Evolutionary conservation across 2,888 invertebrate species (phyloP), one percentile per base, ranked within the genome.

Genomic region (Antheraea yamamai): DNA sequence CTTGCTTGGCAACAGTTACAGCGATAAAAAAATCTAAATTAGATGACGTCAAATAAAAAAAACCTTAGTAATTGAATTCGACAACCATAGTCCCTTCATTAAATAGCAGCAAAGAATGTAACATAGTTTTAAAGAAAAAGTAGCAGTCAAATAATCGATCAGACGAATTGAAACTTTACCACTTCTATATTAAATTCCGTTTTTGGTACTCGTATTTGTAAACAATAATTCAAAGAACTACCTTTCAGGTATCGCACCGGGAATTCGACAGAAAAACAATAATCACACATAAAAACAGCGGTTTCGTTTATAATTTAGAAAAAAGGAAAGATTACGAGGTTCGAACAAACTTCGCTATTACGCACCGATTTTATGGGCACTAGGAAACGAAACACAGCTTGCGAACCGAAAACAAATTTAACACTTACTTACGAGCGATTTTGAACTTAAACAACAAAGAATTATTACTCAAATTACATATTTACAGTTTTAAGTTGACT

Each of bases 331-430:
- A 91, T 92, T 91, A 92, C 87, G 89, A 81, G 86, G 86, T 89
- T 90, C 85, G 89, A 87, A 85, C 89, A 85, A 90, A 90, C 90
- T 90, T 91, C 79, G 85, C 78, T 89, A 89, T 91, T 89, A 88
- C 87, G 85, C 85, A 87, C 86, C 79, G 89, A 91, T 92, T 91
- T 89, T 93, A 92, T 92, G 90, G 86, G 83, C 83, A 80, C 85
- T 88, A 86, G 81, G 85, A 87, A 87, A 86, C 87, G 86, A 70
- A 70, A 39, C 39, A 64, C 64, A 64, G 20, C 26, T 68, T 6
- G 26, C 39, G 39, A 70, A 39, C 30, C 16, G 30, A 30, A 66
- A 26, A 66, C 26, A 66, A 66, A 66, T 30, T 66, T 16, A 66
- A 16, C 26, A 16, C 1, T 66, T 30, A 20, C 10, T 20, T 39